Evolutionary conservation across 2,888 invertebrate species (phyloP).

Genomic region (Petrophora chlorosata): DNA sequence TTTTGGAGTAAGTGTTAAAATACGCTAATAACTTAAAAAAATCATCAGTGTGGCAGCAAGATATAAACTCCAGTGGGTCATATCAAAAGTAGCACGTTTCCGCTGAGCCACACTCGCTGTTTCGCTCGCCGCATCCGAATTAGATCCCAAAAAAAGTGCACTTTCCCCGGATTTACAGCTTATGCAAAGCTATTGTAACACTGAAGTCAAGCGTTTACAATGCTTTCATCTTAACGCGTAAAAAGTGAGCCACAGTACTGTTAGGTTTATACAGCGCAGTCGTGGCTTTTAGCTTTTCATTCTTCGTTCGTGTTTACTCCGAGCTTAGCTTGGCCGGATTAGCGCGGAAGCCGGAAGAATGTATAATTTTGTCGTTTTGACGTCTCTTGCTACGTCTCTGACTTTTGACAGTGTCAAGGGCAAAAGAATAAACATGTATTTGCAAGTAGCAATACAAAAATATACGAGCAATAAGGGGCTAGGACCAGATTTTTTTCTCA

Average conservation of each 20-base stretch:
- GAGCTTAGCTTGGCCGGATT: slow-evolving; percentile 18
- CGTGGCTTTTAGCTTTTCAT: slow-evolving; percentile 8
- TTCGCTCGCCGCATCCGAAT: not conserved
- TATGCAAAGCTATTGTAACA: not conserved
- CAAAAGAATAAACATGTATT: slow-evolving; percentile 1
- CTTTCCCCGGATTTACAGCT: not conserved
- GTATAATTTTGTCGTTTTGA: slow-evolving; percentile 16
- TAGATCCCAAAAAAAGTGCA: too few species aligned
- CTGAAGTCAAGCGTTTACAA: slow-evolving; percentile 6
- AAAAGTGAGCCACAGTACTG: slow-evolving; percentile 7
- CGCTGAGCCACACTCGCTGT: too few species aligned
- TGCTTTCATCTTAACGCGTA: too few species aligned
- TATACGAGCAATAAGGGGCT: not conserved
- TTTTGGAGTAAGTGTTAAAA: too few species aligned
- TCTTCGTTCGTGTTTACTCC: slow-evolving; percentile 12
- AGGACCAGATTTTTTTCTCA: not conserved
- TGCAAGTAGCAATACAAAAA: not conserved
- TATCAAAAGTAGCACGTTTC: too few species aligned
- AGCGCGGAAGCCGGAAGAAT: slow-evolving; percentile 14
- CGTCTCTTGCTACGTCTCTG: not conserved
- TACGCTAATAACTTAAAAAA: too few species aligned
- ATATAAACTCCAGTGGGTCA: too few species aligned
- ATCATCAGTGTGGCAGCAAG: too few species aligned
- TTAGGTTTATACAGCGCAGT: not conserved
- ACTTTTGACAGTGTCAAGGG: slow-evolving; percentile 8